A percentile compares a stretch with the other conserved stretches of the same genome.
These are phyloP conservation scores for Theonella swinhoei DNA, from an alignment of 37 sponge, comb jelly and placozoan genomes.

Conservation along the genomic window DNA sequence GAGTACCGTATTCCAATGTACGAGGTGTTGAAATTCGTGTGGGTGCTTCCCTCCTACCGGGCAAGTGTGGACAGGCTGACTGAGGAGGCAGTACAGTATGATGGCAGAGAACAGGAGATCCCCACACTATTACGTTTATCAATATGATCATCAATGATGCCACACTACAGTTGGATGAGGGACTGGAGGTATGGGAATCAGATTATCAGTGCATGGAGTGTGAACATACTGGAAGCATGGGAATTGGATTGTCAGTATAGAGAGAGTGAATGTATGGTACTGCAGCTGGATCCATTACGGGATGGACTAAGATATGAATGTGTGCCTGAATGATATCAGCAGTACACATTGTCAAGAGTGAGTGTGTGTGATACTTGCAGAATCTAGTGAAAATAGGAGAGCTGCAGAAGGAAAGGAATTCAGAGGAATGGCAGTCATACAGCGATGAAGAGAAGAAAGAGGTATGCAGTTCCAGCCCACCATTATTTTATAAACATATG, in stretches of 20 bases:
- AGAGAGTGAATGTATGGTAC: too few relatives aligned
- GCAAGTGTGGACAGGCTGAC: slow-evolving; percentile 52
- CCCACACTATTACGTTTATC: slow-evolving; percentile 84
- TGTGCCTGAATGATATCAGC: too few relatives aligned
- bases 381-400: slow-evolving; percentile 56
- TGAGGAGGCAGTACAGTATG: slow-evolving; percentile 51
- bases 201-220: neutral
- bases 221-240: too few relatives aligned
- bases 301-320: too few relatives aligned
- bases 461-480: slow-evolving; percentile 3
- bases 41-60: slow-evolving; percentile 62
- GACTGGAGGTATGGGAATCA: slow-evolving; percentile 60
- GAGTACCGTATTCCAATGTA: slow-evolving; percentile 91
- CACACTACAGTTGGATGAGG: slow-evolving; percentile 92
- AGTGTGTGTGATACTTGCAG: slow-evolving; percentile 9
- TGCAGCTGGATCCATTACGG: too few relatives aligned
- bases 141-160: slow-evolving; percentile 98
- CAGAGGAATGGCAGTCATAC: slow-evolving; percentile 58
- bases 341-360: too few relatives aligned
- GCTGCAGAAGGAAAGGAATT: slow-evolving; percentile 47
- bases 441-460: slow-evolving; percentile 61
- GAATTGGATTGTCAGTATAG: too few relatives aligned
- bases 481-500: neutral
- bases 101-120: neutral
- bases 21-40: slow-evolving; percentile 71